Conservation (phyloP, 2,888 invertebrate species). For the Acrocera orbiculus region DNA sequence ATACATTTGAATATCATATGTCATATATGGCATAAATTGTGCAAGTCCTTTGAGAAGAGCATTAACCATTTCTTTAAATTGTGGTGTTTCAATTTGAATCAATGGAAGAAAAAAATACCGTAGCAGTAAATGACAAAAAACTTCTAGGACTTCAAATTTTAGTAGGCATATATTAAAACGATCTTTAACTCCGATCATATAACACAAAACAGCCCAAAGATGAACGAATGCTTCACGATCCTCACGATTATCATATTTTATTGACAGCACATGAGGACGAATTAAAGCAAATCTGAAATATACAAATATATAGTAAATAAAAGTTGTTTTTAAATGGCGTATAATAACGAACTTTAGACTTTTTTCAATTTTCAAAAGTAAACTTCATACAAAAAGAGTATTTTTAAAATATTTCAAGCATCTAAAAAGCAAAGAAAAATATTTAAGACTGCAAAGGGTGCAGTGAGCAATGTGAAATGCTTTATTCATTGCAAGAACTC, state of each 20-base stretch:
- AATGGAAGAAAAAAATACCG: conserved; percentile 13
- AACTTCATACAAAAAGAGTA: no score
- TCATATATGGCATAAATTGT: conserved; percentile 7
- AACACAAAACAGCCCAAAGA: conserved; percentile 60
- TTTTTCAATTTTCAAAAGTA: no score
- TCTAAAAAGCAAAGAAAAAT: no score
- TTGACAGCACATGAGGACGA: conserved; percentile 41
- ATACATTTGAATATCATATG: conserved; percentile 11
- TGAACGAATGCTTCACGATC: conserved; percentile 58
- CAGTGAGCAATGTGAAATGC: no score
- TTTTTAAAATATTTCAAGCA: no score
- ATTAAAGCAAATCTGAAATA: conserved; percentile 34
- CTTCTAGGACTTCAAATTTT: conserved; percentile 8
- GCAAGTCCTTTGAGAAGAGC: conserved; percentile 11
- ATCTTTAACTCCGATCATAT: conserved; percentile 59
- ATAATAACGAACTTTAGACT: not conserved
- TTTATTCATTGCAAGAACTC: no score
- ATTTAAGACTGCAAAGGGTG: no score
- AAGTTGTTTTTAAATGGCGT: not conserved
- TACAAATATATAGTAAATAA: not conserved
- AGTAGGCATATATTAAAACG: conserved; percentile 12
- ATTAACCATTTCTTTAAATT: conserved; percentile 10
- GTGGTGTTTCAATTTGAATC: conserved; percentile 11
- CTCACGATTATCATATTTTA: conserved; percentile 36
- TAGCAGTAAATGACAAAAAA: conserved; percentile 8